A percentile compares a stretch with the other conserved stretches of the same genome.
These are phyloP conservation scores for Sebastes kiyomatsui DNA, from an alignment of 2,797 vertebrate genomes.

Conservation along the genomic window DNA sequence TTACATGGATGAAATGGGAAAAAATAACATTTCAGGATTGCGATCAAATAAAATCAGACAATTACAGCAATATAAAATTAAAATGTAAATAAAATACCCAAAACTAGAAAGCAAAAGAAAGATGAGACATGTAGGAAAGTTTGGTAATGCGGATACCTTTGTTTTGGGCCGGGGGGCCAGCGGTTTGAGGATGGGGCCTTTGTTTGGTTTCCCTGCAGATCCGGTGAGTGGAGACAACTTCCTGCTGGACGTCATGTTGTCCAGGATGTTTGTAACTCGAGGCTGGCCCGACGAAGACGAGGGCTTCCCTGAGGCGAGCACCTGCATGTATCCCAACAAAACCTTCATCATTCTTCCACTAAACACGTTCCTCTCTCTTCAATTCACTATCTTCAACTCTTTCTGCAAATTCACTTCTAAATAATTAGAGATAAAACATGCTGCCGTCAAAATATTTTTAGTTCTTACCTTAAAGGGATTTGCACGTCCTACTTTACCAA, in stretches of 20 bases:
- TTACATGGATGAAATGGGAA: background rate
- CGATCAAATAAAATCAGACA: background rate
- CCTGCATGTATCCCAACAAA: slow-evolving; percentile 68
- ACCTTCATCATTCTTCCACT: background rate
- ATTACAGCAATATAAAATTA: background rate
- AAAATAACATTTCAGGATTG: background rate
- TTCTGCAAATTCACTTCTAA: background rate
- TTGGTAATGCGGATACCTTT: slow-evolving; percentile 71
- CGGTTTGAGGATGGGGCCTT: slow-evolving; percentile 88
- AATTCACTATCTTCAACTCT: background rate
- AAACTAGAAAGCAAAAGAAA: too few species aligned
- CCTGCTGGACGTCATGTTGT: slow-evolving; percentile 88
- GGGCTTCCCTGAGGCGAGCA: slow-evolving; percentile 81
- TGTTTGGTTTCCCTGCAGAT: slow-evolving; percentile 76
- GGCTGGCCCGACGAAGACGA: slow-evolving; percentile 63
- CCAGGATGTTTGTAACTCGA: slow-evolving; percentile 86
- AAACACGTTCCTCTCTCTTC: background rate
- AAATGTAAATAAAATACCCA: background rate
- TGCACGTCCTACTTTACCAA: slow-evolving; percentile 82
- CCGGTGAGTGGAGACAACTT: slow-evolving; percentile 69
- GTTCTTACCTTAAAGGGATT: slow-evolving; percentile 96
- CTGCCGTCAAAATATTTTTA: accelerated
- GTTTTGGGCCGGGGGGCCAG: slow-evolving; percentile 87
- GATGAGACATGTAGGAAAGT: background rate
- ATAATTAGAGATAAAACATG: background rate